Conservation (phyloP, 2,113 vertebrate genomes). For the Gallinago media region DNA sequence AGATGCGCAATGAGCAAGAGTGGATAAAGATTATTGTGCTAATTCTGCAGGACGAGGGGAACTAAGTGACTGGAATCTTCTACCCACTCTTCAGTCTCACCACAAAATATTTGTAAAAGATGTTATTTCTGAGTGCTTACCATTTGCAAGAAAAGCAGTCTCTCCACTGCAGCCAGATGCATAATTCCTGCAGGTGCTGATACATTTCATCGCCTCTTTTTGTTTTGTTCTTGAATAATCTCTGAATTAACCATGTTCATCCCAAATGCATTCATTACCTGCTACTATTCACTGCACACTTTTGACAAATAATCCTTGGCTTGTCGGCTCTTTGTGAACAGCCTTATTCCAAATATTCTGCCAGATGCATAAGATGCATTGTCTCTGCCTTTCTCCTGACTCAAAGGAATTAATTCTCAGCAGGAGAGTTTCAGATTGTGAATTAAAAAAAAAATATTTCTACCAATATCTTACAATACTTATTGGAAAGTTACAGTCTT, state of each 20-base stretch:
- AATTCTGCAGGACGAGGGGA: not conserved
- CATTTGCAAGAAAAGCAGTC: not conserved
- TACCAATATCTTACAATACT: not conserved
- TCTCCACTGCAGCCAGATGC: not conserved
- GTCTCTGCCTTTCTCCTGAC: not conserved
- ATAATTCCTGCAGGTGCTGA: not conserved
- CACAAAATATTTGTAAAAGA: not conserved
- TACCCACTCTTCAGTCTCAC: slow-evolving; percentile 43
- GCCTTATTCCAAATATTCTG: not conserved
- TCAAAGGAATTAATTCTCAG: not conserved
- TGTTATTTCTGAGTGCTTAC: accelerated
- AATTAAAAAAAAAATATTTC: not conserved
- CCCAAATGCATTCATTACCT: not conserved
- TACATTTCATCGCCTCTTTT: not conserved
- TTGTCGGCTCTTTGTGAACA: not conserved
- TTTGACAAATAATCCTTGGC: not conserved
- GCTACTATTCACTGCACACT: not conserved
- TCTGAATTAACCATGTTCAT: not conserved
- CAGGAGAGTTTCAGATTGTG: not conserved
- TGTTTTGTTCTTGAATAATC: not conserved
- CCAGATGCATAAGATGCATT: not conserved
- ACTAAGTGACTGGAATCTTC: slow-evolving; percentile 18
- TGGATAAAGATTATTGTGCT: not conserved
- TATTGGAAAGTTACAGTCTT: not conserved
- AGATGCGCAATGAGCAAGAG: not conserved